Evolutionary conservation across 2,888 invertebrate species (phyloP), one percentile per base, ranked within the genome.

Genomic region (Clostera curtula): DNA sequence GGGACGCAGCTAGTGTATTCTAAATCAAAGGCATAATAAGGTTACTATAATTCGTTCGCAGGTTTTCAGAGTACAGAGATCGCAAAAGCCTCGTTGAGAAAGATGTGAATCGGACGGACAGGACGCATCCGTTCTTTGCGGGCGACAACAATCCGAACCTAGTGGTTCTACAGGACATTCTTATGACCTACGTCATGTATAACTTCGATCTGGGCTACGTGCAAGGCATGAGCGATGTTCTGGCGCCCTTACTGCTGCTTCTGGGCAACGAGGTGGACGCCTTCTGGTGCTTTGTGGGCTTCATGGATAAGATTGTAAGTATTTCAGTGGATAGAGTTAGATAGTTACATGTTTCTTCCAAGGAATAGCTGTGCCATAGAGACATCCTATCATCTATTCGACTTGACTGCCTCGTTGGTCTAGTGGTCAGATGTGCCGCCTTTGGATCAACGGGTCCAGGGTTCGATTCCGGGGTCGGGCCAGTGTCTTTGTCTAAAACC

Each of bases 111-210:
- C 86, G 99, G 44, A 98, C 98, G 0, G 98, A 99, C 64, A 86
- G 98, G 43, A 92, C 93, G 0, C 90, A 95, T 52, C 89, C 91
- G 4, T 98, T 93, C 73, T 99, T 91, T 70, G 90, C 94, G n/a
- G 98, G 97, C 0, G 96, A 97, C 38, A 89, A 94, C 49, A 98
- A 98, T 72, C 89, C 92, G 0, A 97, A 98, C 71, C 74, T 98
- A 27, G 85, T 88, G 31, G 86, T 93, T 7, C 74, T 99, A 2
- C 90, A 93, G 48, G 96, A 98, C 59, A 95, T 99, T 44, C 86
- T 99, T 2, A 95, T 98, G 95, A 98, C 98, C 0, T 99, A 98
- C 63, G 93, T 96, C 18, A 98, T 98, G 98, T 98, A 96, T 65
- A 97, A 98, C 84, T 98, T 98, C 68, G 98, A 99, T 79, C 84